Evolutionary conservation across 2,113 vertebrate species (phyloP).

Genomic region (Megalops atlanticus): DNA sequence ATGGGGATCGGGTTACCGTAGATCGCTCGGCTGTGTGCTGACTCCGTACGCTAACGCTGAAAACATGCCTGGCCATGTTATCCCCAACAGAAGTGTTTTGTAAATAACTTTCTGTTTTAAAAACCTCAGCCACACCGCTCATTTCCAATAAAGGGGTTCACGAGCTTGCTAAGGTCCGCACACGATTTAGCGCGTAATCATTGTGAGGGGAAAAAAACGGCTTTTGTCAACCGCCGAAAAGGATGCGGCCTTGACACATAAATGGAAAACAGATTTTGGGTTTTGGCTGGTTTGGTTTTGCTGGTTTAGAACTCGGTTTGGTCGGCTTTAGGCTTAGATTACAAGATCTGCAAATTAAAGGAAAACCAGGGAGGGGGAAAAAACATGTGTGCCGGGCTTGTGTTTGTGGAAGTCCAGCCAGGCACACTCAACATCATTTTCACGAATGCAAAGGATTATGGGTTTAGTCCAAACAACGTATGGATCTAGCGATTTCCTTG

Average conservation of each 20-base stretch:
- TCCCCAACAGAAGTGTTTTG: slow-evolving; percentile 60
- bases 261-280: slow-evolving; percentile 94
- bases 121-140: slow-evolving; percentile 56
- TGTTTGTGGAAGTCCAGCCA: slow-evolving; percentile 70
- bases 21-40: slow-evolving; percentile 60
- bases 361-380: slow-evolving; percentile 80
- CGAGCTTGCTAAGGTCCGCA: slow-evolving; percentile 76
- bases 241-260: slow-evolving; percentile 88
- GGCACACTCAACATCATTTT: slow-evolving; percentile 63
- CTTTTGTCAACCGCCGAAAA: slow-evolving; percentile 85
- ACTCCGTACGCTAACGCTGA: slow-evolving; percentile 62
- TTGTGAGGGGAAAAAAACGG: slow-evolving; percentile 82
- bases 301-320: slow-evolving; percentile 86
- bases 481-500: slow-evolving; percentile 67
- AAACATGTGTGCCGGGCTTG: slow-evolving; percentile 78
- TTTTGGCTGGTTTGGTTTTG: slow-evolving; percentile 79
- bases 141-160: slow-evolving; percentile 71
- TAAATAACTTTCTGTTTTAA: slow-evolving; percentile 70
- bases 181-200: slow-evolving; percentile 81
- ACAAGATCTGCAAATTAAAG: slow-evolving; percentile 98
- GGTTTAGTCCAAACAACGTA: slow-evolving; percentile 70
- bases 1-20: slow-evolving; percentile 55
- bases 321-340: slow-evolving; percentile 90
- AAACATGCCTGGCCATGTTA: slow-evolving; percentile 63
- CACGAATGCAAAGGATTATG: slow-evolving; percentile 75